Percentiles rank a stretch among this genome's conserved stretches.
These are phyloP conservation scores for Drosophila teissieri DNA, from an alignment of 1,140 invertebrate species.

Conservation along the genomic window DNA sequence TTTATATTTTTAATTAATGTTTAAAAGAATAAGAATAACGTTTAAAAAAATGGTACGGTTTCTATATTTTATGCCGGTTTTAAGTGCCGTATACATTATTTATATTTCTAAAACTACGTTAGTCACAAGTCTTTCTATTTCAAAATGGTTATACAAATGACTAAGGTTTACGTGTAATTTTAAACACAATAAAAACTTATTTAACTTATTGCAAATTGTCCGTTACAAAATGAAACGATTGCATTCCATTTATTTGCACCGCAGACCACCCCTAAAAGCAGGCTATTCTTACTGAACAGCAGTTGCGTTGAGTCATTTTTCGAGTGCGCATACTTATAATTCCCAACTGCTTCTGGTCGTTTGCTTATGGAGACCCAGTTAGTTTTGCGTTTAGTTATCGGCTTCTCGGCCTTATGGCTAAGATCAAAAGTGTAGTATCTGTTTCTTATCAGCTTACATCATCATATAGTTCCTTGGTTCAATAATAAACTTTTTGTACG, in stretches of 20 bases:
- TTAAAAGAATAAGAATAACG: too few species aligned
- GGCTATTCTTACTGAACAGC: background rate
- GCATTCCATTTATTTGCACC: background rate
- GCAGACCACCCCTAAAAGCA: conserved; percentile 21
- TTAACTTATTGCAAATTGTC: background rate
- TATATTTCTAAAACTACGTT: too few species aligned
- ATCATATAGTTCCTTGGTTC: conserved; percentile 88
- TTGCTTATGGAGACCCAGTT: background rate
- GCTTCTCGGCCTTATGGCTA: conserved; percentile 86
- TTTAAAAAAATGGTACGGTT: too few species aligned
- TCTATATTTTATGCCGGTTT: too few species aligned
- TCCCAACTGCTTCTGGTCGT: conserved; percentile 14
- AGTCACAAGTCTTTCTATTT: too few species aligned
- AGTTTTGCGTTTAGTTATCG: conserved; percentile 49
- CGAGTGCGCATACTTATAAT: conserved; percentile 12
- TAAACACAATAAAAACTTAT: background rate
- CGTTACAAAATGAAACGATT: background rate
- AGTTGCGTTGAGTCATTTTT: background rate
- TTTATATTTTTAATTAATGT: too few species aligned
- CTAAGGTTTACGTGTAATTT: too few species aligned
- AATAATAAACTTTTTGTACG: too few species aligned
- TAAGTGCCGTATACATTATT: too few species aligned
- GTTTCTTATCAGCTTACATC: conserved; percentile 89
- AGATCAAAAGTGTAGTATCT: conserved; percentile 87
- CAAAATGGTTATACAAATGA: too few species aligned